A percentile compares a stretch with the other conserved stretches of the same genome.
phyloP scores from a whole-genome alignment of 2,113 vertebrate species.

The Addax nasomaculatus region DNA sequence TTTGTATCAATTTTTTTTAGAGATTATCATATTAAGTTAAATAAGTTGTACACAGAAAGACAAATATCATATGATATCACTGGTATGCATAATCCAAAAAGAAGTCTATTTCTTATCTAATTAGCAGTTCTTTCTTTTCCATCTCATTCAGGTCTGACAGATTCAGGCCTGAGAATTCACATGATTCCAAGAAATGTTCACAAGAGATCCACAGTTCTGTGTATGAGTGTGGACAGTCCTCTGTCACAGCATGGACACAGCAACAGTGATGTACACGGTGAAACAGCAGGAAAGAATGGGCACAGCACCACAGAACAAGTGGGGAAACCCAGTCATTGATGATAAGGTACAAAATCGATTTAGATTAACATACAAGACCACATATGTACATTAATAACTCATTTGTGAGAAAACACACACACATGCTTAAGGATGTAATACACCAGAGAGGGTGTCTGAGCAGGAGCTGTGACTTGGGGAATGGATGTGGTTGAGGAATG shows the following conservation, averaged over 20 bases:
- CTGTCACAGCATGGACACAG: neutral
- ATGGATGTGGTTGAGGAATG: neutral
- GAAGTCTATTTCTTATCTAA: neutral
- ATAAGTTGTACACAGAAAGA: neutral
- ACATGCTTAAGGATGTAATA: neutral
- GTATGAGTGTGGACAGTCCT: neutral
- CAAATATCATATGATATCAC: neutral
- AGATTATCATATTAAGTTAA: neutral
- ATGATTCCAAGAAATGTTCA: neutral
- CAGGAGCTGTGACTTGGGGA: no score
- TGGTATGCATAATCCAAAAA: neutral
- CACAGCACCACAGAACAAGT: neutral
- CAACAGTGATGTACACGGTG: accelerated
- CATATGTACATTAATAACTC: neutral
- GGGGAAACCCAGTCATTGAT: neutral
- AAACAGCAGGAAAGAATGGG: neutral
- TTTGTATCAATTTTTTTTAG: neutral
- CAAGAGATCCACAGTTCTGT: neutral
- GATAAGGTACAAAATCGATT: neutral
- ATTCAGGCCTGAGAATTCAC: neutral
- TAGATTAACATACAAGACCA: neutral
- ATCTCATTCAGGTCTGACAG: neutral
- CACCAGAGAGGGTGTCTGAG: neutral
- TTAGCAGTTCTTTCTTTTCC: neutral
- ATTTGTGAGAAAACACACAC: neutral